phyloP scores from a whole-genome alignment of 2,113 vertebrate genomes.

The Chaenocephalus aceratus region DNA sequence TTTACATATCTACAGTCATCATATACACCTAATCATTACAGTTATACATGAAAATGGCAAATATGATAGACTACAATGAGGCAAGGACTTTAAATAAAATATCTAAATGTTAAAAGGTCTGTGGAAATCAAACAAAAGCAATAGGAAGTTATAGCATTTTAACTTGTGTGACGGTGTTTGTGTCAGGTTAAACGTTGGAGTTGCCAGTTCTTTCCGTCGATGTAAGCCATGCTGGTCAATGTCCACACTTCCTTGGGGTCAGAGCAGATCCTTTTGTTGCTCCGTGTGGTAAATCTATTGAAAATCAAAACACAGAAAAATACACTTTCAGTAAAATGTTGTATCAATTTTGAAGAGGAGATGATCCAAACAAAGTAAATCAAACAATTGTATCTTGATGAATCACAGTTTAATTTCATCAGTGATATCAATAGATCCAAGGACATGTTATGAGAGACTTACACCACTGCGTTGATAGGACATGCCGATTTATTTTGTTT shows the following conservation, averaged over 20 bases:
- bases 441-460: constrained; percentile 44
- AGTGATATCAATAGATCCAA: neutral
- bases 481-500: constrained; percentile 46
- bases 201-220: constrained; percentile 53
- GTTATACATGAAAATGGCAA: neutral
- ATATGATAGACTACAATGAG: neutral
- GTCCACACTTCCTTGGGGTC: constrained; percentile 49
- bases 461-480: constrained; percentile 67
- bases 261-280: constrained; percentile 53
- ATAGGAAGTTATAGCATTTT: neutral
- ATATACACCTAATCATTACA: neutral
- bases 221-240: constrained; percentile 49
- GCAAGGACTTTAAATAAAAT: neutral
- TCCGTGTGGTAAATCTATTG: constrained; percentile 70
- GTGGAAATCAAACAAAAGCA: neutral
- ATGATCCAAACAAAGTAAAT: neutral
- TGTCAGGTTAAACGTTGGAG: rapidly evolving
- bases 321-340: neutral
- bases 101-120: neutral
- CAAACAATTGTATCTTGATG: too few species aligned
- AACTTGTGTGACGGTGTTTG: rapidly evolving
- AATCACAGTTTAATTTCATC: neutral
- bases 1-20: constrained; percentile 37
- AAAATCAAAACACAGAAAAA: constrained; percentile 28
- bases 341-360: neutral